phyloP scores from a whole-genome alignment of 2,888 invertebrate species.

The Volucella bombylans region DNA sequence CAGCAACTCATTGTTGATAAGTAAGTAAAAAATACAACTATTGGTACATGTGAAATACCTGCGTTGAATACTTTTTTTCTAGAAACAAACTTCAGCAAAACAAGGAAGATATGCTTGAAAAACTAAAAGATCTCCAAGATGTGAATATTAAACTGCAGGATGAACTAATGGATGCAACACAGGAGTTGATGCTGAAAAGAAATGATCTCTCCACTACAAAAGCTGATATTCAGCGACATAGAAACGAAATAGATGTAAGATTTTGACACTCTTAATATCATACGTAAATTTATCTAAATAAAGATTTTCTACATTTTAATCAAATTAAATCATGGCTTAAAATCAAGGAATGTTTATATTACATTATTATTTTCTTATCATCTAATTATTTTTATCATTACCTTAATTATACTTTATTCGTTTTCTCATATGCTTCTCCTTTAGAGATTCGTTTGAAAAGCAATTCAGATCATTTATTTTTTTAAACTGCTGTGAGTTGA shows the following conservation, averaged over 20 bases:
- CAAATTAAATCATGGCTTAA: constrained; percentile 23
- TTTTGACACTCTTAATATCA: constrained; percentile 76
- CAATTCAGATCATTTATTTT: neutral
- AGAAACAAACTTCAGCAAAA: constrained; percentile 82
- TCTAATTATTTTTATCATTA: constrained; percentile 1
- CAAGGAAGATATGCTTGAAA: constrained; percentile 82
- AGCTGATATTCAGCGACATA: constrained; percentile 84
- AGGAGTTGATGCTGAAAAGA: constrained; percentile 83
- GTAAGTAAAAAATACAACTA: constrained; percentile 80
- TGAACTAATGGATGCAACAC: constrained; percentile 84
- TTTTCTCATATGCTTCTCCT: neutral
- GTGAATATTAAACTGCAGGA: constrained; percentile 84
- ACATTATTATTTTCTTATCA: neutral
- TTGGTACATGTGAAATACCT: neutral
- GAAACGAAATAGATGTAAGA: constrained; percentile 85
- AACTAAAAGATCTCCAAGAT: constrained; percentile 84
- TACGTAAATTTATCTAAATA: constrained; percentile 28
- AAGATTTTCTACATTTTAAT: constrained; percentile 8
- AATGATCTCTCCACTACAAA: constrained; percentile 84
- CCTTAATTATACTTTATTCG: neutral
- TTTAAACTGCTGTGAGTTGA: neutral
- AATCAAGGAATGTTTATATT: constrained; percentile 15
- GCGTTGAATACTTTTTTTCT: constrained; percentile 9
- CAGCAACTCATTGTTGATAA: constrained; percentile 86
- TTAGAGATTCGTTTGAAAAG: neutral